These are phyloP conservation scores for Tichodroma muraria DNA, from an alignment of 2,113 vertebrate species.

Conservation along the genomic window DNA sequence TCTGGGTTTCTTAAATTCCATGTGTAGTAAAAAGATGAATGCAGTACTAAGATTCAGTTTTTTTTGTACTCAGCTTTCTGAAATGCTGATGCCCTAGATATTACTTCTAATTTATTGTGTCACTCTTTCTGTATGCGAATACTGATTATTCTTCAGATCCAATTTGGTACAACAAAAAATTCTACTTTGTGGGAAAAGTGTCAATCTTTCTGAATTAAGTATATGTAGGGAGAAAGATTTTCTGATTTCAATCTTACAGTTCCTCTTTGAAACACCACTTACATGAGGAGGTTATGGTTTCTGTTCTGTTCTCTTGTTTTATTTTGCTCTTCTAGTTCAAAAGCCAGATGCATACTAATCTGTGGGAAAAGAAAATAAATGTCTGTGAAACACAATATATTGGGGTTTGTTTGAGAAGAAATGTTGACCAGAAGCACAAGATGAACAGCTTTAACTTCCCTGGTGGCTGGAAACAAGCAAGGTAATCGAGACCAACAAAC, in stretches of 20 bases:
- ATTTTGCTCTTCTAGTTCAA: neutral
- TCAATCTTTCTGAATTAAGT: neutral
- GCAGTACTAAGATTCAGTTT: neutral
- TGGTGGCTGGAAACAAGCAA: neutral
- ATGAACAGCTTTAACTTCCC: neutral
- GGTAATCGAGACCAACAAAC: neutral
- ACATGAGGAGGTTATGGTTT: neutral
- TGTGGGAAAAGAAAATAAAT: neutral
- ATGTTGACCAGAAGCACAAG: neutral
- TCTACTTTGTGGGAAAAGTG: neutral
- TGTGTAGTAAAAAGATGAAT: neutral
- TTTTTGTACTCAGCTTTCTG: neutral
- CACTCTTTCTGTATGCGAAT: neutral
- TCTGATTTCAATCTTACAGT: neutral
- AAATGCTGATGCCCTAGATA: neutral
- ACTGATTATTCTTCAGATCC: neutral
- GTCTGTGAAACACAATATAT: neutral
- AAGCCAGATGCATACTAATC: neutral
- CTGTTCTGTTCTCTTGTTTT: neutral
- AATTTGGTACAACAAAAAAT: neutral
- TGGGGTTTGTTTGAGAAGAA: neutral
- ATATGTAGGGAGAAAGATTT: neutral
- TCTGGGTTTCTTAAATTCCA: neutral
- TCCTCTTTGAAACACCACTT: neutral
- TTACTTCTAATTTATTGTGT: neutral